Percentiles rank a stretch among this genome's conserved stretches.
phyloP scores from a whole-genome alignment of 2,888 invertebrate genomes.

The Ophioninae sp. region DNA sequence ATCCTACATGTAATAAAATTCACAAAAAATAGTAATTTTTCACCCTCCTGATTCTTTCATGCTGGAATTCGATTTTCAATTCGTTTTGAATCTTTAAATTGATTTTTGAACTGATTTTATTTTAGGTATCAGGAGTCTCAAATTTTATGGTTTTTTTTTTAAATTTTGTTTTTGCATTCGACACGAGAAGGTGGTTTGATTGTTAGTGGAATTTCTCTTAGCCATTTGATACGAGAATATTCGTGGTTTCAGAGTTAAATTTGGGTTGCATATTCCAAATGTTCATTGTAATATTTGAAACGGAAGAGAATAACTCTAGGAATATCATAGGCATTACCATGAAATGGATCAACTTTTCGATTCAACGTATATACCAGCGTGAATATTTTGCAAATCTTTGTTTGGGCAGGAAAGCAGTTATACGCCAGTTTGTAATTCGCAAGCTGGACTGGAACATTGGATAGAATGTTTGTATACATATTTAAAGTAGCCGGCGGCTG shows the following conservation, averaged over 20 bases:
- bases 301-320: not conserved
- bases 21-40: too few species aligned
- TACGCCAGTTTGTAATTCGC: not conserved
- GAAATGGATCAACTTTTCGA: slow-evolving; percentile 12
- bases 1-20: too few species aligned
- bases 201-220: not conserved
- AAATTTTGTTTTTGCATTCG: too few species aligned
- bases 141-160: too few species aligned
- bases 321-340: slow-evolving; percentile 2
- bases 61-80: too few species aligned
- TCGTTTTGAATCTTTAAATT: too few species aligned
- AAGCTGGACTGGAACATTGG: slow-evolving; percentile 1
- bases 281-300: not conserved
- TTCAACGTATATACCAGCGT: slow-evolving; percentile 8
- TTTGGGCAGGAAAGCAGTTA: not conserved
- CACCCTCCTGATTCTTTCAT: too few species aligned
- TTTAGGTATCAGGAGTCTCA: too few species aligned
- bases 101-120: too few species aligned
- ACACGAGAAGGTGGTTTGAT: not conserved
- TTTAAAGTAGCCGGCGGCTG: not conserved
- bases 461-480: not conserved
- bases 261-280: not conserved
- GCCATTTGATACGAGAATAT: too few species aligned
- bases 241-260: not conserved
- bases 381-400: slow-evolving; percentile 37